Conservation (phyloP, 37 sponge, comb jelly and placozoan species). For the Tethya wilhelma region DNA sequence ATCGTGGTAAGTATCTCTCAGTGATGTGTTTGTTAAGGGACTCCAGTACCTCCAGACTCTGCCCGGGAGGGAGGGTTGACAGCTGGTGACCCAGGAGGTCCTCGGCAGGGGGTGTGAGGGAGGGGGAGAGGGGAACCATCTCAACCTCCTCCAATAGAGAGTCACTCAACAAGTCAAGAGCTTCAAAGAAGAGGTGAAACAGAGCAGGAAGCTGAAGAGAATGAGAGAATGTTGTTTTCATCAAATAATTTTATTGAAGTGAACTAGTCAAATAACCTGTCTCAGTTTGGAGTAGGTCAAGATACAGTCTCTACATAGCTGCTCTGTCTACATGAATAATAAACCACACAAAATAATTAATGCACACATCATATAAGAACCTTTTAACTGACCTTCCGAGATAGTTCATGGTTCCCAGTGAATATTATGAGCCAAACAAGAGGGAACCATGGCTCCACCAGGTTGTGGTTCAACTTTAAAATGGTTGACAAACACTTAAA, state of each 20-base stretch:
- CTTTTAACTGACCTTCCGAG: not conserved
- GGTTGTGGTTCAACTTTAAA: slow-evolving; percentile 25
- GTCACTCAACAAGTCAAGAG: slow-evolving; percentile 14
- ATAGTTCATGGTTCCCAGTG: not conserved
- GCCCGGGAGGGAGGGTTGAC: slow-evolving; percentile 25
- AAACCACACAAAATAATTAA: slow-evolving; percentile 8
- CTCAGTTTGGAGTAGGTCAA: slow-evolving; percentile 32
- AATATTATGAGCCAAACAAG: slow-evolving; percentile 2
- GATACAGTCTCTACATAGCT: slow-evolving; percentile 12
- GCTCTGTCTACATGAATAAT: not conserved
- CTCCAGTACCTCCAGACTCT: slow-evolving; percentile 19
- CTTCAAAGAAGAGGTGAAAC: not conserved
- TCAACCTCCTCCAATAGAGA: not conserved
- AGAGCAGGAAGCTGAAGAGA: slow-evolving; percentile 19
- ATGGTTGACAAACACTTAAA: slow-evolving; percentile 18
- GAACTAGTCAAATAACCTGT: slow-evolving; percentile 41
- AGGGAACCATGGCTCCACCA: slow-evolving; percentile 47
- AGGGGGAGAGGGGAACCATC: not conserved
- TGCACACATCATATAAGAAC: not conserved
- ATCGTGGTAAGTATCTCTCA: not conserved
- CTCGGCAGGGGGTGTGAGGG: not conserved
- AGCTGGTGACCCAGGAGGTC: not conserved
- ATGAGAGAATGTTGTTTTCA: too few species aligned
- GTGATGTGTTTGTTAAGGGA: not conserved
- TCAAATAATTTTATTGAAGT: too few species aligned